Base-by-base conservation (phyloP, 2,888 invertebrate genomes). In the Toxonevra muliebris region DNA sequence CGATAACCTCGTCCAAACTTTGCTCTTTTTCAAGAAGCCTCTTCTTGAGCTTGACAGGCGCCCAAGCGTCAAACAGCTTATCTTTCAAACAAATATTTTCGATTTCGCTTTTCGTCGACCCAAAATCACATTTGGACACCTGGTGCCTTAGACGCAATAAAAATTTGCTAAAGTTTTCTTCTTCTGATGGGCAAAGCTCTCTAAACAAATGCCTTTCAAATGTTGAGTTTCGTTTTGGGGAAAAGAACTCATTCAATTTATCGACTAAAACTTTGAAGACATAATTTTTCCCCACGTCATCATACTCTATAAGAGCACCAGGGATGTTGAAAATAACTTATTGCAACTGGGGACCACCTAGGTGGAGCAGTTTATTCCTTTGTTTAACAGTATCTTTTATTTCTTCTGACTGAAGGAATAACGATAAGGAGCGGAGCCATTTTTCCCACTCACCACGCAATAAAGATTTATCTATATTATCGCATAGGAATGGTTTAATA, bases 91-190 rank as follows among this genome's bases (percentile, higher is more conserved):
- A 67, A 45, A 67, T 65, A 65, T 66, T 61, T 48, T 66, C 66
- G 19, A 71, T 65, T 69, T 69, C 65, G 43, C 42, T 43, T 30
- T 65, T 69, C 15, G 65, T 71, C 1, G 20, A 20, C 8, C 66
- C 68, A 17, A 71, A 71, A 30, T 54, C 61, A 62, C 71, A 71
- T 54, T 66, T 71, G 54, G 66, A 57, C 0, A 61, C 59, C 45
- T 69, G 68, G 45, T 71, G 68, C 3, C 66, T 55, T 20, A 68
- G 42, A 17, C 70, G 57, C 30, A 70, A 15, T 53, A 69, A 57
- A 69, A 80, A 82, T 61, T 79, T 80, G 50, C 76, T 78, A 63
- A 82, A 77, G 45, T 75, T 76, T 52, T 81, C 80, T 0, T 69
- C 75, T 55, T 69, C 63, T 7, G 13, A 13, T 48, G 65, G 60